Percentiles rank a stretch among this genome's conserved stretches.
Evolutionary conservation across 2,888 invertebrate genomes (phyloP).

Genomic region (Esperia sulphurella): DNA sequence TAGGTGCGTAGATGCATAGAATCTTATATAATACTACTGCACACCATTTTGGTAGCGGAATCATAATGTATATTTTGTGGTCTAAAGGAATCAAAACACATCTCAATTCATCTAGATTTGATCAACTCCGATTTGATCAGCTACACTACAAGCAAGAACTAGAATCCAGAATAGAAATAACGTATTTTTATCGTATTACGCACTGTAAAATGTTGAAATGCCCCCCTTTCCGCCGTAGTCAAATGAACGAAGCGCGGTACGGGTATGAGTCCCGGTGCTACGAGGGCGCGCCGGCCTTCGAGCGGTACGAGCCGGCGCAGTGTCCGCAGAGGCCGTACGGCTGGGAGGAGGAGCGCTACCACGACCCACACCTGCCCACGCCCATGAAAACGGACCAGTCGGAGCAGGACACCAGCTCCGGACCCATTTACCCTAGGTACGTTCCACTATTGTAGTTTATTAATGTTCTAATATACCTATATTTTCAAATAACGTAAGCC

Average conservation of each 20-base stretch:
- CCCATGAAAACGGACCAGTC: constrained; percentile 85
- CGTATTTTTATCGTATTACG: too few species aligned
- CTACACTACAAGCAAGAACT: too few species aligned
- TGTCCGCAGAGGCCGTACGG: constrained; percentile 73
- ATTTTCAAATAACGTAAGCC: not conserved
- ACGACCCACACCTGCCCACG: constrained; percentile 78
- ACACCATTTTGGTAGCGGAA: too few species aligned
- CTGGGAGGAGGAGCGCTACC: constrained; percentile 80
- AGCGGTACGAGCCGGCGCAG: constrained; percentile 74
- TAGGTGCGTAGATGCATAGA: too few species aligned
- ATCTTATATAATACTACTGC: too few species aligned
- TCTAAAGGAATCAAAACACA: too few species aligned
- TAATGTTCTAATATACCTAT: not conserved
- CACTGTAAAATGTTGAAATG: constrained; percentile 3
- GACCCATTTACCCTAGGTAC: constrained; percentile 87
- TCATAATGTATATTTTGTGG: too few species aligned
- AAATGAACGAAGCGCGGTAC: constrained; percentile 81
- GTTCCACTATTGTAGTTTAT: constrained; percentile 19
- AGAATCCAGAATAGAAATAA: too few species aligned
- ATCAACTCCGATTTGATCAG: too few species aligned
- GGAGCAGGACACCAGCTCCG: constrained; percentile 82
- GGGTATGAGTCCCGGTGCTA: constrained; percentile 74
- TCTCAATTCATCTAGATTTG: too few species aligned
- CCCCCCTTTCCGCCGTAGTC: constrained; percentile 40
- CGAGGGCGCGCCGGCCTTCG: constrained; percentile 74